These are phyloP conservation scores for Xiphophorus hellerii DNA, from an alignment of 2,113 vertebrate species.

Conservation along the genomic window DNA sequence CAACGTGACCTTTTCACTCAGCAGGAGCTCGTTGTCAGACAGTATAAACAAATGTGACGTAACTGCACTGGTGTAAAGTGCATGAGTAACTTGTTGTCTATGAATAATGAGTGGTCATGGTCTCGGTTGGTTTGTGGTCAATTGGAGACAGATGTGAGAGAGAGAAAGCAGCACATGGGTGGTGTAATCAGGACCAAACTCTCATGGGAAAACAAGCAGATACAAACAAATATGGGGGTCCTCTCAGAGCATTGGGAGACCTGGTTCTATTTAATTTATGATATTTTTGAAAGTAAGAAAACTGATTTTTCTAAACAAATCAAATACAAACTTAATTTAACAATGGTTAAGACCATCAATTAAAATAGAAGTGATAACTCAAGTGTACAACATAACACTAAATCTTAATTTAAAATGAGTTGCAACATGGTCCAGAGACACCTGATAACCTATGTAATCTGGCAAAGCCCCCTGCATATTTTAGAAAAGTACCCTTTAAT, in stretches of 20 bases:
- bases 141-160: conserved; percentile 78
- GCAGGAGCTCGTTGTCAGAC: conserved; percentile 44
- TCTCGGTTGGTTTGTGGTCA: conserved; percentile 59
- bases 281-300: not conserved
- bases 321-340: too few species aligned
- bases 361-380: too few species aligned
- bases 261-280: conserved; percentile 8
- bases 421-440: not conserved
- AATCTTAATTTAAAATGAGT: not conserved
- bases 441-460: not conserved
- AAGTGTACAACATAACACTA: not conserved
- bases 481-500: not conserved
- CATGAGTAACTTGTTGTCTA: conserved; percentile 59
- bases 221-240: conserved; percentile 63
- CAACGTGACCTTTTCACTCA: conserved; percentile 44
- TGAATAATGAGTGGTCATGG: conserved; percentile 75
- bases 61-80: conserved; percentile 55
- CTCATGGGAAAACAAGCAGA: conserved; percentile 50
- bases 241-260: conserved; percentile 38
- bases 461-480: not conserved
- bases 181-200: conserved; percentile 75
- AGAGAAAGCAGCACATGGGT: conserved; percentile 61
- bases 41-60: conserved; percentile 70
- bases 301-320: too few species aligned
- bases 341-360: too few species aligned